A percentile compares a stretch with the other conserved stretches of the same genome.
These are phyloP conservation scores for Hylaeus anthracinus DNA, from an alignment of 1,140 invertebrate species.

Conservation along the genomic window DNA sequence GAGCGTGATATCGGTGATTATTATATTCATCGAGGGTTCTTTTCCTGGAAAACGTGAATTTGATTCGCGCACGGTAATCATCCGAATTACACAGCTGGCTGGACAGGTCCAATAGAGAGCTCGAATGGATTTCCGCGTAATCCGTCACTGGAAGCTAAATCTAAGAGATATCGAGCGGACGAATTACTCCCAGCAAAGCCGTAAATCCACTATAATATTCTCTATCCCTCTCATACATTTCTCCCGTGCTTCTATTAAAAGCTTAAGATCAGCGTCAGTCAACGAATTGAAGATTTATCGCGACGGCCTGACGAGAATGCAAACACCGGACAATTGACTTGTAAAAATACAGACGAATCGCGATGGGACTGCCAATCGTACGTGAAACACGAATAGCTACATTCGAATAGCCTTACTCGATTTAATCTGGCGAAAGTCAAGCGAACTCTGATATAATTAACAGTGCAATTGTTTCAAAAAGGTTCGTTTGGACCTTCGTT, in stretches of 20 bases:
- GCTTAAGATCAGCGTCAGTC: not conserved
- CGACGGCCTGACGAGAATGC: not conserved
- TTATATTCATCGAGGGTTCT: not conserved
- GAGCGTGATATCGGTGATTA: not conserved
- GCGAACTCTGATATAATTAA: too few species aligned
- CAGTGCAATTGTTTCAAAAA: too few species aligned
- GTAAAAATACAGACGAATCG: not conserved
- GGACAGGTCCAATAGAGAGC: conserved; percentile 6
- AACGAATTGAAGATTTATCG: conserved; percentile 15
- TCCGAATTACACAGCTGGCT: not conserved
- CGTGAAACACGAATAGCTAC: too few species aligned
- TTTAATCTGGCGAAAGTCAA: too few species aligned
- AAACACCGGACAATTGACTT: not conserved
- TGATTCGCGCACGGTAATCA: not conserved
- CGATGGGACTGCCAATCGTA: too few species aligned
- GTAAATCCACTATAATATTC: conserved; percentile 32
- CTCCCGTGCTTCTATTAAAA: not conserved
- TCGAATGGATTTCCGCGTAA: conserved; percentile 46
- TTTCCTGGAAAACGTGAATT: not conserved
- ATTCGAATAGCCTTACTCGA: too few species aligned
- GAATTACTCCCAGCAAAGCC: conserved; percentile 7
- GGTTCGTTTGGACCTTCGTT: too few species aligned
- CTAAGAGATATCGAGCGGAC: conserved; percentile 36
- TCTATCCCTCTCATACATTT: too few species aligned
- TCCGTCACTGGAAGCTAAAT: conserved; percentile 49